Base-by-base conservation (phyloP, 2,113 vertebrate species). In the Lonchura striata region DNA sequence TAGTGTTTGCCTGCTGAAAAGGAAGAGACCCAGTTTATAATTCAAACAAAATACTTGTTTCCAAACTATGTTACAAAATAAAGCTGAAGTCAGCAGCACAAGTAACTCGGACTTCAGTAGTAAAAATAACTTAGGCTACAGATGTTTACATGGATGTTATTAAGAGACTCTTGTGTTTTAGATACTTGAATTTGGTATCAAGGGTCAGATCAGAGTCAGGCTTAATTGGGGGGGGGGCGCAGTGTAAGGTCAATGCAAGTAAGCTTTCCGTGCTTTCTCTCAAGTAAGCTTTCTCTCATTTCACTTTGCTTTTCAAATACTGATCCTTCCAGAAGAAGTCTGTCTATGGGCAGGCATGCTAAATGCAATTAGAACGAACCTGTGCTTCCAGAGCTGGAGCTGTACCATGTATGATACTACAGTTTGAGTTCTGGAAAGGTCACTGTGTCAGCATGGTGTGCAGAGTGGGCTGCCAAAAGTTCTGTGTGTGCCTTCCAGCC, bases 201-300 rank as follows among this genome's bases (percentile, higher is more conserved):
- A 47, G 44, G 60, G 12, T 12, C 9, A 63, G 59, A 77, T 79
- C n/a, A 59, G 60, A 57, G 41, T 39, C 21, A 31, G 39, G 13
- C 47, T 81, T 83, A 47, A 50, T 0, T 56, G 27, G 6, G 3
- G 9, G 11, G 3, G 2, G 6, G 0, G 7, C 8, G 13, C 13
- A 18, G 30, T 22, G 22, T 39, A 57, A 41, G 15, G 41, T 95
- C 31, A 2, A 7, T 53, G 74, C 39, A 39, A 39, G 39, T 39
- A 8, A 21, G 16, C 4, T 70, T 68, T 81, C 56, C 35, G 77
- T 81, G 60, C 27, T n/a, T n/a, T n/a, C n/a, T n/a, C n/a, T n/a
- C n/a, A n/a, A n/a, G n/a, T n/a, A 30, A 17, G 6, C 59, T 91
- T 64, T 71, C 30, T 59, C 39, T 61, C 57, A 47, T 75, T 90